Percentiles rank a stretch among this genome's conserved stretches.
Conservation (phyloP, 92 coral and sea anemone species). For the Porites divaricata region DNA sequence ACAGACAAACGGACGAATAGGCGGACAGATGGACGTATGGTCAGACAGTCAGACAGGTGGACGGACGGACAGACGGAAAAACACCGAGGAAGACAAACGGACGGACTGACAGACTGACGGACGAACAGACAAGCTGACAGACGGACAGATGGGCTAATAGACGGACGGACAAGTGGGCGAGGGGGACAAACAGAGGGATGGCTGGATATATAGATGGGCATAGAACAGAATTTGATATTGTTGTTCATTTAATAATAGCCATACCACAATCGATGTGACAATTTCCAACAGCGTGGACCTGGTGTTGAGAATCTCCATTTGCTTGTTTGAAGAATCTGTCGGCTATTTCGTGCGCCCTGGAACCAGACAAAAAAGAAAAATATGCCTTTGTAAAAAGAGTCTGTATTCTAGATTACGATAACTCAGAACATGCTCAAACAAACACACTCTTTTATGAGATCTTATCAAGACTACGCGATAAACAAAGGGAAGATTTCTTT, state of each 20-base stretch:
- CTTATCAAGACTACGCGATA: neutral
- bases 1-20: no score
- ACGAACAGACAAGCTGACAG: no score
- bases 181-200: no score
- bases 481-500: neutral
- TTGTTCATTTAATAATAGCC: neutral
- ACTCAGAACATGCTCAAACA: neutral
- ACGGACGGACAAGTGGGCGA: no score
- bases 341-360: constrained; percentile 91
- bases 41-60: no score
- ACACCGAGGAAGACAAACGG: no score
- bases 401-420: neutral
- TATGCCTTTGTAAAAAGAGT: neutral
- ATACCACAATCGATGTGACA: constrained; percentile 97
- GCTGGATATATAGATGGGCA: no score
- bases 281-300: constrained; percentile 94
- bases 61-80: no score
- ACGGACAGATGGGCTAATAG: no score
- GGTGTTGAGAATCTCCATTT: constrained; percentile 95
- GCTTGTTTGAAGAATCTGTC: constrained; percentile 73
- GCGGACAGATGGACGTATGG: no score
- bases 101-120: no score
- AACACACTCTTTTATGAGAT: neutral
- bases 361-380: neutral
- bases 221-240: neutral